Evolutionary conservation across 2,113 vertebrate species (phyloP), one percentile per base, ranked within the genome.

Genomic region (Eubucco bourcierii): DNA sequence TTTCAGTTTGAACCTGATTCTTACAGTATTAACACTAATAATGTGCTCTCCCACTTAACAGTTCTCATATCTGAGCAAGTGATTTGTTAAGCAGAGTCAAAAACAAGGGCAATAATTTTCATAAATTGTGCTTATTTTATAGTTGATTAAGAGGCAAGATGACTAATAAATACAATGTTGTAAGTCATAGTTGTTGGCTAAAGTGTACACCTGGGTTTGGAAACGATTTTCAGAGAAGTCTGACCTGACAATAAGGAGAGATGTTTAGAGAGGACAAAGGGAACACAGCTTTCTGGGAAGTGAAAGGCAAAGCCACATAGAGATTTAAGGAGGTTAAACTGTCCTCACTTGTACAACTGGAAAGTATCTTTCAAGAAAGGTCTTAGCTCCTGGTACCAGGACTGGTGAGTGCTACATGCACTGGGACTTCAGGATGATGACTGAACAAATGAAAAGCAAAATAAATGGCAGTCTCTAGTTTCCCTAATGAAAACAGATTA

Each of bases 401-500:
- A 74, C 27, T 64, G 63, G 65, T 63, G 60, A 75, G 11, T 13
- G 12, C 55, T 93, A 87, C 91, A 84, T 64, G 59, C 29, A 58
- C 41, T 80, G 50, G 46, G 46, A 34, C 37, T 31, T 8, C 29
- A 78, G 27, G 68, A 74, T 71, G 76, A 90, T 63, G 47, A 52
- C 39, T 70, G 29, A 90, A 84, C 20, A 82, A 53, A 0, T 59
- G 58, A 72, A 80, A 95, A 93, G 53, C 33, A 90, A 94, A 88
- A 91, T 68, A 90, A 87, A 91, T 82, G n/a, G 28, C 70, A 86
- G 55, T 37, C 82, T 33, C 90, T 80, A 85, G 23, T 90, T 79
- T 92, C 18, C 47, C 33, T 92, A 84, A 94, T 93, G 94, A 87
- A 90, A 95, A 90, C 16, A 83, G 80, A 93, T 96, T 81, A 93